Evolutionary conservation across 53 echinoderm and acorn worm genomes (phyloP).

Genomic region (Stichopus horrens): DNA sequence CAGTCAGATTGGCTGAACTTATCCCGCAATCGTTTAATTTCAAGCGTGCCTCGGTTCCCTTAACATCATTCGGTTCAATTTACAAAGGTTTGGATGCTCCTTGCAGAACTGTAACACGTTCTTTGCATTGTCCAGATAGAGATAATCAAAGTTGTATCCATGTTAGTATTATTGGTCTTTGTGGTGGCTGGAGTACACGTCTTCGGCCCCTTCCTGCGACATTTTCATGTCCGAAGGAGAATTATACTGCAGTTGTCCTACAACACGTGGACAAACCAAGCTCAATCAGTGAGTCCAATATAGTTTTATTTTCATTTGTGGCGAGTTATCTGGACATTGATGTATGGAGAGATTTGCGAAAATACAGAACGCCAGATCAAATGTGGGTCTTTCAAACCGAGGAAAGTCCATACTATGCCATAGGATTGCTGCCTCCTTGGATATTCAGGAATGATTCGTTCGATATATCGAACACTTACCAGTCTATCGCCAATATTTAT

Average conservation of each 20-base stretch:
- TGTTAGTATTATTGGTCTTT: conserved; percentile 7
- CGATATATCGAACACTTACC: conserved; percentile 35
- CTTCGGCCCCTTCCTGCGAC: neutral
- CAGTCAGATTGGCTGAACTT: too few species aligned
- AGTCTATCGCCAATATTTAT: conserved; percentile 8
- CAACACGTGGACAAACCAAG: conserved; percentile 1
- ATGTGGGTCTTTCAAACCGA: conserved; percentile 42
- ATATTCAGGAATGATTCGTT: conserved; percentile 26
- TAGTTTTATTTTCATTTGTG: conserved; percentile 30
- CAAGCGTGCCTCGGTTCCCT: too few species aligned
- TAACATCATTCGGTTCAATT: neutral
- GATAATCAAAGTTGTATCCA: neutral
- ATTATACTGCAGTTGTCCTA: conserved; percentile 1
- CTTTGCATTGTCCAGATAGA: neutral
- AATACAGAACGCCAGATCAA: conserved; percentile 14
- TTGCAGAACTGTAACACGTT: neutral
- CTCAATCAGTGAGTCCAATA: conserved; percentile 12
- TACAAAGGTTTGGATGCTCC: neutral
- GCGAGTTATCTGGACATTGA: conserved; percentile 18
- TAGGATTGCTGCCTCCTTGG: neutral
- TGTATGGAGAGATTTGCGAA: conserved; percentile 10
- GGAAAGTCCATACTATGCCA: conserved; percentile 25
- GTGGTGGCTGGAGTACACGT: conserved; percentile 3
- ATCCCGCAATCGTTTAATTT: too few species aligned
- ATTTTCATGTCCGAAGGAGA: neutral